These are phyloP conservation scores for Pristionchus mayeri DNA, from an alignment of 2,888 invertebrate genomes.

Conservation along the genomic window DNA sequence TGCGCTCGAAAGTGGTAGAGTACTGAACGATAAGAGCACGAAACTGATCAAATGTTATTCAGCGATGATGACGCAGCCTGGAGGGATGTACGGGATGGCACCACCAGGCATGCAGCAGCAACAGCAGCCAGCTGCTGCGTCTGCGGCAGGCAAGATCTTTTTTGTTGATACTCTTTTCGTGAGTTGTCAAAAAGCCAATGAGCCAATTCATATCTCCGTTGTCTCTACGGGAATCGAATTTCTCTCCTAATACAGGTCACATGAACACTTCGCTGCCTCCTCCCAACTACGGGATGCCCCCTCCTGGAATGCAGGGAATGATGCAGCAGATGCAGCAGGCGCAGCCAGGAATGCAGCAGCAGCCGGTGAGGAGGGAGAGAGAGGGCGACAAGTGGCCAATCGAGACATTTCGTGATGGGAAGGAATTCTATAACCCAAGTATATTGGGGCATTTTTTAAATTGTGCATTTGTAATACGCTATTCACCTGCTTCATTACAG, in stretches of 20 bases:
- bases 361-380: not conserved
- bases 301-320: slow-evolving; percentile 19
- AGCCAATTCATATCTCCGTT: no score
- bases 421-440: no score
- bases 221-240: no score
- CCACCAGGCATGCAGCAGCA: slow-evolving; percentile 13
- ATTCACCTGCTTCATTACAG: not conserved
- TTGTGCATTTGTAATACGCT: no score
- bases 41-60: no score
- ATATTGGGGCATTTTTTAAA: no score
- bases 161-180: no score
- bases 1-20: not conserved
- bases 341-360: not conserved
- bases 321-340: slow-evolving; percentile 15
- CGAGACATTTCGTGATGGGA: no score
- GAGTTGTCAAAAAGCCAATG: no score
- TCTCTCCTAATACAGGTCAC: not conserved
- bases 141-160: not conserved
- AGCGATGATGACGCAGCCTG: not conserved
- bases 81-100: slow-evolving; percentile 10
- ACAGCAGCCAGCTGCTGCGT: not conserved
- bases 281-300: not conserved
- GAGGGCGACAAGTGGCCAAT: not conserved
- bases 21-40: no score
- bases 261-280: slow-evolving; percentile 10